Percentiles rank a stretch among this genome's conserved stretches.
Conservation (phyloP, 2,797 vertebrate species). For the Danio aesculapii region DNA sequence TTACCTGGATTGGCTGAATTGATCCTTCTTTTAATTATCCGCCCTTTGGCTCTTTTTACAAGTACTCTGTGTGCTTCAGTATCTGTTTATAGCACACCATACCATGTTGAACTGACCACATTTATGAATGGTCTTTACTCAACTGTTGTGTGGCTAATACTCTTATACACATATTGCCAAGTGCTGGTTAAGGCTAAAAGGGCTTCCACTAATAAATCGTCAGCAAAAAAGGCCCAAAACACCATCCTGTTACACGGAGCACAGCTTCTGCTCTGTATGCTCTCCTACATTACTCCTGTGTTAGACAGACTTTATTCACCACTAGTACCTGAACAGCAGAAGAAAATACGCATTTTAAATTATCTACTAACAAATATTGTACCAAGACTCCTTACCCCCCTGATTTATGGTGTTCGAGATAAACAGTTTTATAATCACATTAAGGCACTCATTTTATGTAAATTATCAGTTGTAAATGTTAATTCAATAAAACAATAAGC, state of each 20-base stretch:
- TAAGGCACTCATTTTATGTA: too few species aligned
- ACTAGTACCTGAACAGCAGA: too few species aligned
- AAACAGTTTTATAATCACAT: too few species aligned
- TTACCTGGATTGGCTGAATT: slow-evolving; percentile 66
- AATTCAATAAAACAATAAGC: too few species aligned
- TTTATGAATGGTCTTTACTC: slow-evolving; percentile 54
- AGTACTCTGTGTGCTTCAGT: background rate
- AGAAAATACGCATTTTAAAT: background rate
- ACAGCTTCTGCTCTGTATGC: slow-evolving; percentile 67
- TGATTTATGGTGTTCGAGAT: slow-evolving; percentile 69
- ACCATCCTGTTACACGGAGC: slow-evolving; percentile 69
- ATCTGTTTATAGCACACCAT: slow-evolving; percentile 51
- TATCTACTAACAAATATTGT: slow-evolving; percentile 67
- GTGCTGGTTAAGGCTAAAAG: slow-evolving; percentile 4
- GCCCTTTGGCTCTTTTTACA: slow-evolving; percentile 58
- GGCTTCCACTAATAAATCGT: background rate
- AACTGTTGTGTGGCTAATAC: slow-evolving; percentile 61
- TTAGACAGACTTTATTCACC: background rate
- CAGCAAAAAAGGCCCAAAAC: slow-evolving; percentile 53
- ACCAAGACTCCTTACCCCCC: slow-evolving; percentile 70
- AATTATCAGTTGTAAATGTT: too few species aligned
- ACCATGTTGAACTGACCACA: slow-evolving; percentile 57
- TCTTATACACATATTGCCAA: slow-evolving; percentile 5
- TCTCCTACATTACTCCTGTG: slow-evolving; percentile 47
- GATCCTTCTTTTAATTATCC: slow-evolving; percentile 51